Evolutionary conservation across 2,797 vertebrate genomes (phyloP).

Genomic region (Pseudopleuronectes americanus): DNA sequence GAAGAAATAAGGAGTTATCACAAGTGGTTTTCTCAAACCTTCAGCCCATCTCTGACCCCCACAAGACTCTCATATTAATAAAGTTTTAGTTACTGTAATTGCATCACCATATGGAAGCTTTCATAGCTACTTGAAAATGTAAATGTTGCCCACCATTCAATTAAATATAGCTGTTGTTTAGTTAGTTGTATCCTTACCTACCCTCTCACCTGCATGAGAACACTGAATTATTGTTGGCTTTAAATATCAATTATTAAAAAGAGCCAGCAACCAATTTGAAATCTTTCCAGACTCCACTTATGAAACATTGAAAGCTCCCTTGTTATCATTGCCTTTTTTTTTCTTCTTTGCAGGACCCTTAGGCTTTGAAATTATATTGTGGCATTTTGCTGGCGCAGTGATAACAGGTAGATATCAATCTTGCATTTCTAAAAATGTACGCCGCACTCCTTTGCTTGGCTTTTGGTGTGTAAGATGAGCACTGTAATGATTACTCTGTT

Average conservation of each 20-base stretch:
- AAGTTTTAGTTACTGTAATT: too few relatives aligned
- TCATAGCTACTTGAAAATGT: slow-evolving; percentile 13
- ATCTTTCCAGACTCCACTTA: slow-evolving; percentile 51
- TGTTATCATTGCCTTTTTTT: slow-evolving; percentile 41
- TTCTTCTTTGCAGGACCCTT: slow-evolving; percentile 28
- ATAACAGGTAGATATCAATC: slow-evolving; percentile 66
- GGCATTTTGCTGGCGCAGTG: slow-evolving; percentile 66
- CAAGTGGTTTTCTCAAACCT: not conserved
- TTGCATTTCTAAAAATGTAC: slow-evolving; percentile 51
- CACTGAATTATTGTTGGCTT: slow-evolving; percentile 57
- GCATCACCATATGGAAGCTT: slow-evolving; percentile 2
- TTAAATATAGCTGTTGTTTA: slow-evolving; percentile 37
- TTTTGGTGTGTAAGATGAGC: slow-evolving; percentile 65
- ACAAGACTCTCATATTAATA: too few relatives aligned
- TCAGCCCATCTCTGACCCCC: not conserved
- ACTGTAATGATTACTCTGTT: slow-evolving; percentile 63
- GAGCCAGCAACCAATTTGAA: slow-evolving; percentile 53
- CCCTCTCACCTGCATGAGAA: slow-evolving; percentile 49
- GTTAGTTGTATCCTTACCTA: slow-evolving; percentile 58
- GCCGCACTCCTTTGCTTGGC: slow-evolving; percentile 41
- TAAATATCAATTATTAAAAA: slow-evolving; percentile 58
- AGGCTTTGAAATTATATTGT: slow-evolving; percentile 70
- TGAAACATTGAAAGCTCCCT: slow-evolving; percentile 43
- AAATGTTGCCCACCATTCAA: slow-evolving; percentile 50
- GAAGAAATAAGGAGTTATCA: too few relatives aligned